A percentile compares a stretch with the other conserved stretches of the same genome.
Conservation (phyloP, 2,113 vertebrate genomes). For the Nematolebias whitei region DNA sequence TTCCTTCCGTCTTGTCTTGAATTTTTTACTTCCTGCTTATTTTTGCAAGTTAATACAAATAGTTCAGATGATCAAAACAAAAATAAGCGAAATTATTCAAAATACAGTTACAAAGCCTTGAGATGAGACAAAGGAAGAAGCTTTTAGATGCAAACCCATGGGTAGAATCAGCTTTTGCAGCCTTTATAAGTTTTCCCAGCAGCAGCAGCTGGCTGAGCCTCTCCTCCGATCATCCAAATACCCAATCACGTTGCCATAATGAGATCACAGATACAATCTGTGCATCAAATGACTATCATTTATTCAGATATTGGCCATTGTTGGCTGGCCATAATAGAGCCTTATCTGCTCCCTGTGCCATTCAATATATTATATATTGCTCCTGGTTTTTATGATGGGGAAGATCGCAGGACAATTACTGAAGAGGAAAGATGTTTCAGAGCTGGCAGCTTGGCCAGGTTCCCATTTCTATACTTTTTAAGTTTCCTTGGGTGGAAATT, state of each 20-base stretch:
- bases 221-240: slow-evolving; percentile 40
- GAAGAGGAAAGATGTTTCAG: slow-evolving; percentile 46
- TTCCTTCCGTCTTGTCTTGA: no score
- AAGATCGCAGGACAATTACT: slow-evolving; percentile 56
- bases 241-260: slow-evolving; percentile 52
- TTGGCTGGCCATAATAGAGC: slow-evolving; percentile 45
- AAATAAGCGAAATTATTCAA: no score
- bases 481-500: slow-evolving; percentile 66
- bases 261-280: slow-evolving; percentile 64
- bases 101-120: no score
- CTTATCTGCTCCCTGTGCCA: slow-evolving; percentile 52
- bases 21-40: no score
- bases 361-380: slow-evolving; percentile 63
- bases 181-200: slow-evolving; percentile 6
- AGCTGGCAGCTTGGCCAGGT: slow-evolving; percentile 34
- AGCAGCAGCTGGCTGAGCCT: slow-evolving; percentile 17
- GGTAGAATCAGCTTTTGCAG: background rate
- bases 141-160: slow-evolving; percentile 3
- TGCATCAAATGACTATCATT: slow-evolving; percentile 62
- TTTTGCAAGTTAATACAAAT: no score
- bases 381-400: slow-evolving; percentile 52
- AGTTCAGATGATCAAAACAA: no score
- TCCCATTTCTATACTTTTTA: slow-evolving; percentile 41
- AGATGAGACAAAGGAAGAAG: background rate
- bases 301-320: slow-evolving; percentile 62